Conservation (phyloP, 2,888 invertebrate species). For the Pseudococcus longispinus region DNA sequence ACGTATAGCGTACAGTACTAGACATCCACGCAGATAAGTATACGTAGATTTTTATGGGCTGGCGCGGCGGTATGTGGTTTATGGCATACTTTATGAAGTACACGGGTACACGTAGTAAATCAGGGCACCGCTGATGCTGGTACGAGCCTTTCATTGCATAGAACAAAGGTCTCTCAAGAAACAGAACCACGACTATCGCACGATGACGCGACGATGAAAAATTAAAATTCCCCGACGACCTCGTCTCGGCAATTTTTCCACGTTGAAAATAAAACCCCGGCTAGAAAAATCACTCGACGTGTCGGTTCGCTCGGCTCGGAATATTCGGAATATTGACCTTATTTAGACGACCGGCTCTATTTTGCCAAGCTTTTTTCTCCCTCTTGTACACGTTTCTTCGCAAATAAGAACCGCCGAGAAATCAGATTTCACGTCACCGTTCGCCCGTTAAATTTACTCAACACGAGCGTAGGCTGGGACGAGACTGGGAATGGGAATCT, state of each 20-base stretch:
- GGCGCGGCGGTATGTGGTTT: background rate
- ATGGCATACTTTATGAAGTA: background rate
- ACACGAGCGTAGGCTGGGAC: background rate
- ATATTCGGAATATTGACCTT: conserved; percentile 2
- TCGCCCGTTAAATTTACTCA: background rate
- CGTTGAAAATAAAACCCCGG: background rate
- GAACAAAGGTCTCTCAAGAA: background rate
- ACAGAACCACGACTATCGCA: background rate
- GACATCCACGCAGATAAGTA: background rate
- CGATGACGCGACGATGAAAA: background rate
- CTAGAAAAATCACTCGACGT: too few relatives aligned
- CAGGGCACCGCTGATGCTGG: background rate
- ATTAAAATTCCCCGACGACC: background rate
- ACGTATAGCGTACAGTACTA: background rate
- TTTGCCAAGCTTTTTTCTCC: background rate
- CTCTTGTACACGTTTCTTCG: background rate
- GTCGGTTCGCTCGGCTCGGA: background rate
- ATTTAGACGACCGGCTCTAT: background rate
- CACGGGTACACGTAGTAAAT: background rate
- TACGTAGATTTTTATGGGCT: background rate
- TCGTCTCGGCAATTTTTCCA: background rate
- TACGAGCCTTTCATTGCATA: background rate
- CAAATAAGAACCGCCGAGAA: background rate
- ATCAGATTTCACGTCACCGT: conserved; percentile 1
- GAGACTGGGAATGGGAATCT: background rate